Evolutionary conservation across 2,113 vertebrate genomes (phyloP), one percentile per base, ranked within the genome.

Genomic region (Nettapus auritus): DNA sequence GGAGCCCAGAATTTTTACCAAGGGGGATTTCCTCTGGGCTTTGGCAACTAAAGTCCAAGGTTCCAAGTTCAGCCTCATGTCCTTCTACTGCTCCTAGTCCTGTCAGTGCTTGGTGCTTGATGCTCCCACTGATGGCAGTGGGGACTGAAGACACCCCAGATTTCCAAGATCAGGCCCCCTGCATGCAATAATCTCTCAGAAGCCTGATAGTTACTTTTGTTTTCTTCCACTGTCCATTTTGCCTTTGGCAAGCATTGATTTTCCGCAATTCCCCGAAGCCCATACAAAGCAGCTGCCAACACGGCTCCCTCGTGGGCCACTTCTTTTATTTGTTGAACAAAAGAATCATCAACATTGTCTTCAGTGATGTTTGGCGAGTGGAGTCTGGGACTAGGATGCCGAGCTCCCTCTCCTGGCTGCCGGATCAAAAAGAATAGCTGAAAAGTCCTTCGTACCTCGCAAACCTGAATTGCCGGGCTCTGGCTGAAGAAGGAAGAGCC

Each of bases 381-480:
- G 36, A 62, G 83, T 5, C 64, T 1, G 70, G 92, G 66, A 89
- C 68, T 4, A 89, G 90, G 92, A 74, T 86, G 64, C 94, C 92
- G 96, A 92, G 96, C 96, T 95, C 96, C 96, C 96, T 96, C 96
- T 97, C 95, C 96, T 96, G 96, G 96, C 92, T 95, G 95, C 83
- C 2, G 36, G 86, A 93, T 83, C 95, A 92, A 92, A 96, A 82
- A 16, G 95, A 94, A 93, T 79, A 40, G 67, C 73, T 82, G 90
- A 87, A 1, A 73, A 91, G 76, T 89, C 69, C 77, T 0, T 33
- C 2, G 13, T 5, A 10, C 60, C 46, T 5, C 2, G 38, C 6
- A 25, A 52, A 25, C 3, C 9, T 17, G 74, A 44, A 69, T 4
- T 3, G 69, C n/a, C 0, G 8, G 53, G 5, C 67, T 77, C 21